Base-by-base conservation (phyloP, 2,888 invertebrate genomes). In the Pecten maximus region DNA sequence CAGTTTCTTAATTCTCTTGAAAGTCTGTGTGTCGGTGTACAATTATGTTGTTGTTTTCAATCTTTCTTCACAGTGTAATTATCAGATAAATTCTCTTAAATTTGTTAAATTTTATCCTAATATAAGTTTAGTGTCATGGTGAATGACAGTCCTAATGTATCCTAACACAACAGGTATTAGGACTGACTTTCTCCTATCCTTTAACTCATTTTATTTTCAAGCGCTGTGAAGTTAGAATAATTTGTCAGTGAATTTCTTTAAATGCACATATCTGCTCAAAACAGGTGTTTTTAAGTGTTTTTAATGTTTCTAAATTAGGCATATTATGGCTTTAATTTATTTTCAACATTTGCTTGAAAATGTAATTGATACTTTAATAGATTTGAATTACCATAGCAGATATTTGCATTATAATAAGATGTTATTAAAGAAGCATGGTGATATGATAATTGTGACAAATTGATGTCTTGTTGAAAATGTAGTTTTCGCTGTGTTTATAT, bases 51-150 rank as follows among this genome's bases (percentile, higher is more conserved):
- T 54, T 88, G 50, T 74, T 74, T 87, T 39, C 16, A 40, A 44
- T 89, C 86, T 39, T 88, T 48, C 35, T 40, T 88, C 40, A 48
- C 88, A 40, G 40, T 90, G 87, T 90, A n/a, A 23, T 87, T 54
- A 89, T 74, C 23, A 35, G 35, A 10, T 54, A 10, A 35, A 74
- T 74, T 35, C 1, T 74, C 28, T 74, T 74, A 35, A 12, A 6
- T 35, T 3, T 8, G 28, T 28, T 35, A 74, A 4, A 35, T 74
- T 28, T 12, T 0, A 35, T 35, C 6, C 35, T 28, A 10, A 74
- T 74, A 35, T 74, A 74, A 28, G 10, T 74, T 28, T 35, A 74
- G 28, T 35, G 10, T 28, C 23, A 35, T 15, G 3, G 23, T 74
- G 35, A 74, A n/a, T n/a, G n/a, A n/a, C n/a, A 28, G 8, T 74